phyloP scores from a whole-genome alignment of 2,797 vertebrate genomes.

The Coccyzus lansbergi region DNA sequence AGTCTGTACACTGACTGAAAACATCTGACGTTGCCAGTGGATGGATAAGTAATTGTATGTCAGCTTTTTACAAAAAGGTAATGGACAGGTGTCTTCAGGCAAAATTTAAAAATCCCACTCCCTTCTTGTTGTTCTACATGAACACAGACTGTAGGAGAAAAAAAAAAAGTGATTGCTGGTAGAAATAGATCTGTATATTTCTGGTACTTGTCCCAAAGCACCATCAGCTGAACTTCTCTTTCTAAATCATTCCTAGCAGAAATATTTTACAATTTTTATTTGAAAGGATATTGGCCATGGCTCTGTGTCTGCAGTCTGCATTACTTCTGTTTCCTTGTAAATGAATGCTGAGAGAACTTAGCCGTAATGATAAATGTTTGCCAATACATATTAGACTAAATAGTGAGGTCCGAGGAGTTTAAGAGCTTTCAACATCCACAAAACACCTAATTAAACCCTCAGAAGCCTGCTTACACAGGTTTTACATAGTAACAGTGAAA shows the following conservation, averaged over 20 bases:
- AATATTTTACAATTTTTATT: constrained; percentile 13
- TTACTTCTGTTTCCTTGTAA: background rate
- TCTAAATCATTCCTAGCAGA: background rate
- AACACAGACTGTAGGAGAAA: background rate
- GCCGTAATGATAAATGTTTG: background rate
- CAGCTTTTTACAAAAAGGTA: background rate
- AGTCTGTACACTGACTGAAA: background rate
- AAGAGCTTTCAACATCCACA: background rate
- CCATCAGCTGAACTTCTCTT: background rate
- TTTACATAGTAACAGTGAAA: background rate
- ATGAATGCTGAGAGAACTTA: background rate
- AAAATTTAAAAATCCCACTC: background rate
- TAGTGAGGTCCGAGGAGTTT: background rate
- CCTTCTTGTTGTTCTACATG: background rate
- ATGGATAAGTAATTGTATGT: background rate
- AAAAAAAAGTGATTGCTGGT: background rate
- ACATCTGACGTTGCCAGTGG: background rate
- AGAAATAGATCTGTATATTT: background rate
- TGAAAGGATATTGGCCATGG: background rate
- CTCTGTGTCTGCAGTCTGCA: background rate
- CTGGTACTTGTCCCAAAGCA: background rate
- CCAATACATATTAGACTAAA: background rate
- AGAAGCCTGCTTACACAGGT: background rate
- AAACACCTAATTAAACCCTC: background rate
- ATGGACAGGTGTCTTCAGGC: background rate